Base-by-base conservation (phyloP, 2,113 vertebrate genomes). In the Silurus glanis region DNA sequence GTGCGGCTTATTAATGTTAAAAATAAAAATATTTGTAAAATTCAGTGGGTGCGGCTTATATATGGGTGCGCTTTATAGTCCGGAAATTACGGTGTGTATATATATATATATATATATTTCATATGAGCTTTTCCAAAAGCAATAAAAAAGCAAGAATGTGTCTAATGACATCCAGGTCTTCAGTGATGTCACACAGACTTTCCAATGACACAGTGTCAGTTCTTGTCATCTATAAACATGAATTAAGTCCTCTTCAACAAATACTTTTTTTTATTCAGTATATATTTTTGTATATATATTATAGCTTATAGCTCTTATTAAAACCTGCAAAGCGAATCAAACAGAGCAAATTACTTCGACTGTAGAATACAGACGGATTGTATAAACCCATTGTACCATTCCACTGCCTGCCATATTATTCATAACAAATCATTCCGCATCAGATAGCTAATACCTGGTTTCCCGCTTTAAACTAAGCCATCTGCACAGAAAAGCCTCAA, bases 381-480 rank as follows among this genome's bases (percentile, higher is more conserved):
- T 78, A 0, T 55, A 25, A 53, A 16, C 16, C 51, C 55, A 47
- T 14, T 75, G 21, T 75, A n/a, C 72, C 1, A 23, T 75, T 75
- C 19, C 69, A 21, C 69, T 49, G 19, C 69, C 69, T 72, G 16
- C 45, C 16, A 45, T 56, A 45, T 58, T 74, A 49, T 69, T 83
- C 21, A 53, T 37, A 74, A 49, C 25, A 19, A 84, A 55, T 45
- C 5, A 67, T 62, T 37, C n/a, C 13, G n/a, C 61, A 69, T 85
- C 28, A 58, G 28, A 66, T 78, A 66, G 25, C 59, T 76, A 25
- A 47, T 59, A 62, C 45, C 49, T 56, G 28, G 84, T 67, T 85
- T 80, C 37, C 23, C 21, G 14, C 55, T 79, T 55, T 23, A 58
- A 64, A 53, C 75, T 5, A 23, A 79, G 49, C 49, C 51, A 51